Base-by-base conservation (phyloP, 1,140 invertebrate genomes). In the Papilio glaucus region DNA sequence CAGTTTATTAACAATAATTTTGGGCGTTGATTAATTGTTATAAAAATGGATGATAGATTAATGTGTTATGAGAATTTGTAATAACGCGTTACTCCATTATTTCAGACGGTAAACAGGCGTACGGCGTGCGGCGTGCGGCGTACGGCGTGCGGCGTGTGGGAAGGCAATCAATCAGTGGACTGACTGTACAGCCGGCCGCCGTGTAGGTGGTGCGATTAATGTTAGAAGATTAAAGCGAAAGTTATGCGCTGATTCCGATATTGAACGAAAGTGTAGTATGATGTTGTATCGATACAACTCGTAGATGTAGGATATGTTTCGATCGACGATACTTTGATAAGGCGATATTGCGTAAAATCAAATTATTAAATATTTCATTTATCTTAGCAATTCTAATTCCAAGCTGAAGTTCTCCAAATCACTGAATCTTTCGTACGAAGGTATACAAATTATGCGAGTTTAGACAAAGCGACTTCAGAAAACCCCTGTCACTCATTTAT, bases 31-130 rank as follows among this genome's bases (percentile, higher is more conserved):
- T 26, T 33, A 62, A 62, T 15, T n/a, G 29, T 13, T 18, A n/a
- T 15, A 26, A 62, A 37, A 37, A 62, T 62, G 13, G 26, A 33
- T 33, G 57, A 61, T 62, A 62, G 29, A 62, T 10, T 65, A 65
- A 65, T 65, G 29, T 37, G n/a, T 65, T 65, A 39, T 39, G 62
- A 65, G 62, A 65, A 39, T 65, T 65, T 65, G 29, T 65, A 65
- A 65, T 65, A 38, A 65, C 33, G 62, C 62, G 62, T 65, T 39
- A 65, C 62, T 65, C 37, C 37, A 65, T 65, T 65, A 65, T 65
- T 65, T 65, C 39, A 39, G 62, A 65, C 62, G 62, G 37, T 18
- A 18, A 65, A 41, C 62, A 65, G 33, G 62, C 15, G 33, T 41
- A n/a, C 18, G 18, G 18, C 62, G 62, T 65, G 15, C 18, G 62